Evolutionary conservation across 2,888 invertebrate genomes (phyloP), one percentile per base, ranked within the genome.

Genomic region (Acanthopleura granulata): DNA sequence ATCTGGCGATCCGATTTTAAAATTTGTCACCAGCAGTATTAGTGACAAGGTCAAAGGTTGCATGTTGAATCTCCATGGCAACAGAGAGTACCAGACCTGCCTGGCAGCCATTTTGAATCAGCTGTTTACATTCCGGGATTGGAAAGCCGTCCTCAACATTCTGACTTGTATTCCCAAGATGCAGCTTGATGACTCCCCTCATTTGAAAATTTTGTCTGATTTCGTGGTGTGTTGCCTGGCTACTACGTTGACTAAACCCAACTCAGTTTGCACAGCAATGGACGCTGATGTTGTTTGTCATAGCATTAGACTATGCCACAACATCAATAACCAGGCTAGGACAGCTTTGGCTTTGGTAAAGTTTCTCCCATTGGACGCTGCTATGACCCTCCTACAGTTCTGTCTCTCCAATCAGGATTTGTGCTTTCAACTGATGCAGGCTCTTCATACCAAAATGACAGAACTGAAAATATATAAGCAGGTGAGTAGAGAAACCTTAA

Each of bases 21-120:
- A 87, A 79, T 82, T 88, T 74, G 83, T 87, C 18, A 87, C 86
- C 18, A 85, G 83, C 76, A 80, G 83, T 29, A 84, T 87, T 73
- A 80, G 83, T 61, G 82, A 85, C 49, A 81, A 84, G 75, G 84
- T 86, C 27, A 87, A 87, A 76, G 78, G 83, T 27, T 86, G 84
- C 62, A 85, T 87, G 82, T 82, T 88, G 16, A 85, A 83, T 78
- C 78, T 87, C 27, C 87, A 85, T 74, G 79, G 80, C 77, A 86
- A 85, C 74, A 66, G 73, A 3, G 82, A 83, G 73, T 86, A 86
- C 62, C 78, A 83, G 74, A 72, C 72, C 40, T 82, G 85, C 62
- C 78, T 87, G 73, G 79, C 80, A 72, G 82, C 79, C 51, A 81
- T 86, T 75, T 74, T 86, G 27, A 82, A 83, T 66, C 82, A 83